A percentile compares a stretch with the other conserved stretches of the same genome.
Conservation (phyloP, 2,113 vertebrate species). For the Dolichallabes microphthalmus region DNA sequence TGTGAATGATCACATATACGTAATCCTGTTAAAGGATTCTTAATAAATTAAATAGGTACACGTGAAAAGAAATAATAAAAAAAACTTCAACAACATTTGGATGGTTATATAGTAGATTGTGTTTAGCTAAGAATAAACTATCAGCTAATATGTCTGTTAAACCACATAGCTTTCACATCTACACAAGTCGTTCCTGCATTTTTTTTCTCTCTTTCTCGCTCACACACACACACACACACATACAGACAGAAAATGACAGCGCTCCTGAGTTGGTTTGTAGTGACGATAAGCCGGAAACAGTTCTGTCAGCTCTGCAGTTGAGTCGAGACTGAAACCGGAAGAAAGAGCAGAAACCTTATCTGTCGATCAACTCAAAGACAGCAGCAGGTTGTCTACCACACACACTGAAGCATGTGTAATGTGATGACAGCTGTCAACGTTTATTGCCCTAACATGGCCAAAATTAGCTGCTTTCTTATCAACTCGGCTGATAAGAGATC, state of each 20-base stretch:
- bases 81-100: neutral
- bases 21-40: too few species aligned
- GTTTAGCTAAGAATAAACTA: neutral
- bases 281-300: slow-evolving; percentile 18
- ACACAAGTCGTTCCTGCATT: neutral
- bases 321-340: neutral
- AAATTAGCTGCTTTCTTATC: neutral
- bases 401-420: slow-evolving; percentile 11
- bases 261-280: neutral
- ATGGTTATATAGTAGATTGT: slow-evolving; percentile 19
- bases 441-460: neutral
- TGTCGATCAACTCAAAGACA: slow-evolving; percentile 20
- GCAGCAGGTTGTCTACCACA: neutral
- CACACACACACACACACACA: neutral
- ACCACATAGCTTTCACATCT: slow-evolving; percentile 36
- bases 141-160: slow-evolving; percentile 40
- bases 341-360: slow-evolving; percentile 21
- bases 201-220: neutral
- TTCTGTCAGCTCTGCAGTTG: slow-evolving; percentile 13
- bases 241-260: neutral
- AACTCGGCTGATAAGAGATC: neutral
- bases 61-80: neutral
- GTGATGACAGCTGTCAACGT: neutral
- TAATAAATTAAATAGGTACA: neutral
- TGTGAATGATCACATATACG: neutral